Percentiles rank a stretch among this genome's conserved stretches.
phyloP scores from a whole-genome alignment of 2,888 invertebrate species.

The Acronicta aceris region DNA sequence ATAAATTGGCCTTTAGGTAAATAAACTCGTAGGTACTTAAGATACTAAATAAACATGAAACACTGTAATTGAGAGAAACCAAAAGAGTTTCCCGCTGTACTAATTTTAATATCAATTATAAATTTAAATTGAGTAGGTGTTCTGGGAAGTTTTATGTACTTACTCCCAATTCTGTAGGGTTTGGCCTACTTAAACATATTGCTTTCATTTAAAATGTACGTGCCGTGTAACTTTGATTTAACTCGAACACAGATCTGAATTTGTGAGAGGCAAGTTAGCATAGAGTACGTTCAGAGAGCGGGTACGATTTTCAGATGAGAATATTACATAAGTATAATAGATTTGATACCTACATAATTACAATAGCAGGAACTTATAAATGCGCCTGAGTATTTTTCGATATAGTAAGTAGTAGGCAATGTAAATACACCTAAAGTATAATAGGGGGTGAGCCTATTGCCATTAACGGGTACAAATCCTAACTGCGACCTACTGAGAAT shows the following conservation, averaged over 20 bases:
- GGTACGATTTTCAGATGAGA: constrained; percentile 10
- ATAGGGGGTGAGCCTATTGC: too few relatives aligned
- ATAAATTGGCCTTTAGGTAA: too few relatives aligned
- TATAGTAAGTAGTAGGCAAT: not conserved
- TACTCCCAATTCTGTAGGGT: constrained; percentile 36
- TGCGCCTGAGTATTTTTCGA: not conserved
- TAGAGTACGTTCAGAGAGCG: constrained; percentile 15
- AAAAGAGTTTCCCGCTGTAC: constrained; percentile 2
- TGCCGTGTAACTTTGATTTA: constrained; percentile 44
- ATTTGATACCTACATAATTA: not conserved
- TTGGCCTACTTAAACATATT: constrained; percentile 56
- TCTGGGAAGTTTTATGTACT: constrained; percentile 55
- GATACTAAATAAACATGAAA: not conserved
- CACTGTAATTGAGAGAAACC: not conserved
- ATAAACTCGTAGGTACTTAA: not conserved
- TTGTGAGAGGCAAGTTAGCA: constrained; percentile 41
- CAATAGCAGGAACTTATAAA: not conserved
- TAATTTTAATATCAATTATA: constrained; percentile 53
- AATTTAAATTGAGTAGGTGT: constrained; percentile 52
- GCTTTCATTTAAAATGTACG: constrained; percentile 63
- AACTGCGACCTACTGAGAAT: too few relatives aligned
- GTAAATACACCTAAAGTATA: too few relatives aligned
- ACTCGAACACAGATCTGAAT: constrained; percentile 42
- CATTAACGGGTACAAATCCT: too few relatives aligned
- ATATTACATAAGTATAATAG: constrained; percentile 1